A percentile compares a stretch with the other conserved stretches of the same genome.
Conservation (phyloP, 2,888 invertebrate genomes). For the Notodonta dromedarius region DNA sequence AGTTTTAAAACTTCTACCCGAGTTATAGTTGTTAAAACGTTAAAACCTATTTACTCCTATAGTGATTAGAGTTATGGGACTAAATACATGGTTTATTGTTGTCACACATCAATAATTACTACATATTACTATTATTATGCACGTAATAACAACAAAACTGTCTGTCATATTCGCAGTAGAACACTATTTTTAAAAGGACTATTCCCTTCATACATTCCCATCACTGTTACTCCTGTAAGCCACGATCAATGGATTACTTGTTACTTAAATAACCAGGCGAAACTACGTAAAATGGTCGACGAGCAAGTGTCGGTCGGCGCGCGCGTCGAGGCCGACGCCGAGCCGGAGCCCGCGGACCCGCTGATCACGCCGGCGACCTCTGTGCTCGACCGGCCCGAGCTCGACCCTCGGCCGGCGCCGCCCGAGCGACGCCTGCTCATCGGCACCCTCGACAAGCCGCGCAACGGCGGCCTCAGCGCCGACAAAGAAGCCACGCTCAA, state of each 20-base stretch:
- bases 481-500: constrained; percentile 76
- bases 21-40: too few species aligned
- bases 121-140: too few species aligned
- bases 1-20: too few species aligned
- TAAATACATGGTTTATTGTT: too few species aligned
- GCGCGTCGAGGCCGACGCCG: constrained; percentile 82
- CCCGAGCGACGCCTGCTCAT: constrained; percentile 75
- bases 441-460: constrained; percentile 74
- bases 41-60: neutral
- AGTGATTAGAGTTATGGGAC: too few species aligned
- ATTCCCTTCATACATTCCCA: too few species aligned
- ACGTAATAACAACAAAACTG: too few species aligned
- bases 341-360: constrained; percentile 79
- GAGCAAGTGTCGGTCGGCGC: constrained; percentile 90
- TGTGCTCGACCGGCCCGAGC: constrained; percentile 64
- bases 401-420: constrained; percentile 68
- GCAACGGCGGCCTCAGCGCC: constrained; percentile 74
- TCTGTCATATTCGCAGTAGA: too few species aligned
- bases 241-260: too few species aligned
- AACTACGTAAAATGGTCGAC: constrained; percentile 95
- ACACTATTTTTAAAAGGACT: too few species aligned
- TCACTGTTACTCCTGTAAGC: too few species aligned
- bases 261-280: constrained; percentile 79
- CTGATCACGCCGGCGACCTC: constrained; percentile 82
- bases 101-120: too few species aligned